Percentiles rank a stretch among this genome's conserved stretches.
These are phyloP conservation scores for Dicentrarchus labrax DNA, from an alignment of 2,113 vertebrate species.

Conservation along the genomic window DNA sequence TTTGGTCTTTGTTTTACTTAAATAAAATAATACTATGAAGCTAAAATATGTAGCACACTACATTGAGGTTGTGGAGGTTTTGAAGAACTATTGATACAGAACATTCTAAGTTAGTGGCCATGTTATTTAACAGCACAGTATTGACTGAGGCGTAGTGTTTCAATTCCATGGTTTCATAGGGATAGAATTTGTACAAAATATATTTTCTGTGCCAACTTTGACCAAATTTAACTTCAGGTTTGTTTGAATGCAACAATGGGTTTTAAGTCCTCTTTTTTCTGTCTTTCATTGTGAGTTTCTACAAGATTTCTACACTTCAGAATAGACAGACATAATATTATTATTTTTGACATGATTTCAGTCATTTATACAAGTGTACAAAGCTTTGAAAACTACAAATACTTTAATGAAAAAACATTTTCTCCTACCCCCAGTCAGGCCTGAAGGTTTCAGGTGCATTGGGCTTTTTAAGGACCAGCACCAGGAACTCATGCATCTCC, in stretches of 20 bases:
- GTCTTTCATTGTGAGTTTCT: not conserved
- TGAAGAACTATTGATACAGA: not conserved
- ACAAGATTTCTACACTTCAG: not conserved
- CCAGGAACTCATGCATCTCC: constrained; percentile 94
- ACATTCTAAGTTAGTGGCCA: not conserved
- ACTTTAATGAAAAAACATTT: not conserved
- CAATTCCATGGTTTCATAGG: not conserved
- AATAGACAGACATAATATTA: not conserved
- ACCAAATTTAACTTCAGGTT: not conserved
- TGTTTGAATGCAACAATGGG: not conserved
- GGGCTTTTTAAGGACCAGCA: constrained; percentile 84
- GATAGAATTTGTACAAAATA: not conserved
- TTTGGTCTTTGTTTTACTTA: not conserved
- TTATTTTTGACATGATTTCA: not conserved
- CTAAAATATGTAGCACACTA: not conserved
- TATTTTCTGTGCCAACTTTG: not conserved
- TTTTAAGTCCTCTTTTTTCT: no score
- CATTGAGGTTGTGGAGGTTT: not conserved
- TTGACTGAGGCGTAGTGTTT: not conserved
- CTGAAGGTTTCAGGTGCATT: constrained; percentile 77
- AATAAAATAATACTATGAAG: not conserved
- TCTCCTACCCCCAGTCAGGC: constrained; percentile 87
- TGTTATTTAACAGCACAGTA: no score
- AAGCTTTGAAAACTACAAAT: not conserved
- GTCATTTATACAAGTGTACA: not conserved